Evolutionary conservation across 2,113 vertebrate species (phyloP), one percentile per base, ranked within the genome.

Genomic region (Serilophus lunatus): DNA sequence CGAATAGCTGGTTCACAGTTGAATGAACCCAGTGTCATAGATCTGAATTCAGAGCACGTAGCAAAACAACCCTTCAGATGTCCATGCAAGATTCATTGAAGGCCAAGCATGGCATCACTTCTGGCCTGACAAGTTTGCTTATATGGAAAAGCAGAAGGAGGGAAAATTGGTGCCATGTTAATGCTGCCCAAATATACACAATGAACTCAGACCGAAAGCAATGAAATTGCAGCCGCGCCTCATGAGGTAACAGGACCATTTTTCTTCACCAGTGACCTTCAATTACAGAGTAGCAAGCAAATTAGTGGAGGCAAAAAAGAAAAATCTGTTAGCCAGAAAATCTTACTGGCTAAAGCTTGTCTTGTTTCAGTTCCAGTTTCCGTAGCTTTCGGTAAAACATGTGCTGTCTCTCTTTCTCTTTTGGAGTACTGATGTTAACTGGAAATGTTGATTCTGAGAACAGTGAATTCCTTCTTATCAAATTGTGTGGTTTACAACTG

Each of bases 191-290:
- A 96, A 89, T 95, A 91, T 86, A 95, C 93, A 95, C 90, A 84
- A 38, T 93, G 82, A 95, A 95, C 83, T 95, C 95, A 95, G 92
- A 90, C 90, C 56, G 70, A 95, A 90, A 92, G 71, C 87, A 86
- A 5, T 78, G 86, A 96, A 96, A 96, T 96, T 94, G 93, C 87
- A 82, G 91, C 68, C 5, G 19, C 66, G 94, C 64, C 82, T 95
- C 92, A 77, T 93, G 94, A 96, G 90, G 80, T 92, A 96, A 96
- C 50, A 25, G 78, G 70, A 91, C 91, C 90, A 42, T 93, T 96
- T 96, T 93, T 85, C 94, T 93, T 96, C 91, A 94, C 82, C 91
- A 65, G 93, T 90, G 93, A 95, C 94, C 96, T 94, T 93, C 94
- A 97, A 96, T 95, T 84, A 95, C n/a, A 96, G 90, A 92, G 82